Percentiles rank a stretch among this genome's conserved stretches.
phyloP scores from a whole-genome alignment of 2,797 vertebrate genomes.

The Pagetopsis macropterus region DNA sequence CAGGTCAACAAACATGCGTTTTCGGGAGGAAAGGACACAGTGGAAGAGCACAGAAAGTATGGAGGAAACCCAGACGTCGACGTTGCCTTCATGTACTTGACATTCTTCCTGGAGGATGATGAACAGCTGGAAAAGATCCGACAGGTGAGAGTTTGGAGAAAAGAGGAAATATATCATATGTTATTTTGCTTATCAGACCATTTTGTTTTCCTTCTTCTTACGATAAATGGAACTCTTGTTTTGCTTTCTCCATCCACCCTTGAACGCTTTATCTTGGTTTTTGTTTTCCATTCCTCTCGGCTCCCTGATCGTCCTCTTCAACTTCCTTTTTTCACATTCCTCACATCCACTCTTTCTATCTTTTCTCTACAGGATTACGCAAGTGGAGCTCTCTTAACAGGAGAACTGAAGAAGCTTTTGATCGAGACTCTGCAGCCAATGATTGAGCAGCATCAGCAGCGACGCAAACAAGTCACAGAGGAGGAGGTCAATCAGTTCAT shows the following conservation, averaged over 20 bases:
- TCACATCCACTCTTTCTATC: not conserved
- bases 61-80: constrained; percentile 96
- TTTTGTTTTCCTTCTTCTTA: not conserved
- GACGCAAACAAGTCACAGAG: constrained; percentile 90
- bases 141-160: constrained; percentile 83
- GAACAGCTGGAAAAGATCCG: constrained; percentile 92
- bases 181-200: not conserved
- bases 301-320: not conserved
- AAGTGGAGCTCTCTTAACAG: constrained; percentile 92
- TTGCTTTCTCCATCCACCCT: not conserved
- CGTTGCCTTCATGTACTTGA: constrained; percentile 96
- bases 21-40: constrained; percentile 94
- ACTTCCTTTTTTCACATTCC: not conserved
- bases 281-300: constrained; percentile 1
- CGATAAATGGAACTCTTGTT: not conserved
- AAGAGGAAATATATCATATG: not conserved
- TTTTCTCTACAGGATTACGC: constrained; percentile 87
- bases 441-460: constrained; percentile 91
- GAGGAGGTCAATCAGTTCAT: constrained; percentile 91
- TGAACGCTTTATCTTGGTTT: not conserved
- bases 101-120: constrained; percentile 98
- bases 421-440: constrained; percentile 95
- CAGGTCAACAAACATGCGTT: constrained; percentile 98
- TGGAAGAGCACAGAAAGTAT: constrained; percentile 92
- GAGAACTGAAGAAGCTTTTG: constrained; percentile 94